Evolutionary conservation across 2,113 vertebrate genomes (phyloP), one percentile per base, ranked within the genome.

Genomic region (Notarius quadriscutis): DNA sequence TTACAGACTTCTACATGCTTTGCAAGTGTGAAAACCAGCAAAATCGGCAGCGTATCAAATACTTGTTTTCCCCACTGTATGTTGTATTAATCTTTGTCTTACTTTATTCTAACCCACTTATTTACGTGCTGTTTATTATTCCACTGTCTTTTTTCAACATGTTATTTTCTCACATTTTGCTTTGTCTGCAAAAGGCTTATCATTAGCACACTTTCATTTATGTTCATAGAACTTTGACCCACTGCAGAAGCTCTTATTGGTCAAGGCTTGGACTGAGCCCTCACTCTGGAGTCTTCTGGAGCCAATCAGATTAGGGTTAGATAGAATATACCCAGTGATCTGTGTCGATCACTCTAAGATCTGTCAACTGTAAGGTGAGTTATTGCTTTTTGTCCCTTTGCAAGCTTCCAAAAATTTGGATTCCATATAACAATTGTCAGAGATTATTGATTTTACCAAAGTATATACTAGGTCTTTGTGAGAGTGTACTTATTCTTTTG

Each of bases 161-260:
- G 48, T 67, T 57, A 74, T 83, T 77, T 65, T 87, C 81, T 69
- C 81, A 69, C n/a, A 27, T 77, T 67, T 84, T 84, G 83, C 72
- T 18, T 65, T 55, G 71, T 41, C 27, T 85, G 84, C 60, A 30
- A 62, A 85, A 86, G 50, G n/a, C 85, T 75, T 85, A 85, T 85
- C 84, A 62, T 74, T 41, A 48, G 27, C 71, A 55, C 50, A 57
- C 53, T 58, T 58, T 80, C 48, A 84, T 88, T 85, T 30, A 25
- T 82, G n/a, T 55, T 34, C 48, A 72, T 27, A 89, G 92, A 93
- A 93, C 95, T 95, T 95, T 96, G 93, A 93, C 87, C 93, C 1
- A 58, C 77, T 85, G 85, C 91, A 86, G 84, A 90, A 41, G 22
- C 60, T 67, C 60, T 87, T 74, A 91, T 86, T 90, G 88, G 91